Conservation (phyloP, 2,888 invertebrate genomes). For the Sphaerophoria taeniata region DNA sequence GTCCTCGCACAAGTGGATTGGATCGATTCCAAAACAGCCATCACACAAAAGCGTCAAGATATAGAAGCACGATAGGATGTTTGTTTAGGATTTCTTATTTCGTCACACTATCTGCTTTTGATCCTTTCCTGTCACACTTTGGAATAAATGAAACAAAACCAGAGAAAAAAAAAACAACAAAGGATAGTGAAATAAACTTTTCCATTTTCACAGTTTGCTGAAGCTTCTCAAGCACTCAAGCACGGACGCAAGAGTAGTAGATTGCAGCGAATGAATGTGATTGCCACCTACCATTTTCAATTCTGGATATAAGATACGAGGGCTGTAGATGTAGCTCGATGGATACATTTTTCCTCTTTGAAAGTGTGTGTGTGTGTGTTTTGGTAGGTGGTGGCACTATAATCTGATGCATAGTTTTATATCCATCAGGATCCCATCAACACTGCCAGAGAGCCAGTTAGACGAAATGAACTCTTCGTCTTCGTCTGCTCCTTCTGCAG, state of each 20-base stretch:
- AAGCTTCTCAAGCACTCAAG: conserved; percentile 1
- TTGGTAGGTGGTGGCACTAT: conserved; percentile 33
- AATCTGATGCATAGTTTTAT: conserved; percentile 74
- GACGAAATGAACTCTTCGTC: conserved; percentile 65
- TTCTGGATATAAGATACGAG: conserved; percentile 64
- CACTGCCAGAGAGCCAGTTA: conserved; percentile 63
- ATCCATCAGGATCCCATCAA: conserved; percentile 74
- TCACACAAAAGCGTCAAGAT: background rate
- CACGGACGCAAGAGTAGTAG: background rate
- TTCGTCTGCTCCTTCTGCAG: conserved; percentile 9
- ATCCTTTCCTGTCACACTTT: conserved; percentile 70
- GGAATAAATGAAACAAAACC: conserved; percentile 12
- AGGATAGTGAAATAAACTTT: conserved; percentile 45
- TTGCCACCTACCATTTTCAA: conserved; percentile 67
- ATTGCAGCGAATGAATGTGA: conserved; percentile 60
- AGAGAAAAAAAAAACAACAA: background rate
- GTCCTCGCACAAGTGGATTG: conserved; percentile 64
- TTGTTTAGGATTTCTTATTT: conserved; percentile 71
- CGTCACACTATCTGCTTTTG: conserved; percentile 74
- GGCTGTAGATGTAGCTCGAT: conserved; percentile 30
- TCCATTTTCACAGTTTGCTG: conserved; percentile 51
- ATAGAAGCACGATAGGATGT: conserved; percentile 31
- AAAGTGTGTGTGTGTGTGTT: background rate
- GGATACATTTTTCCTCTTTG: conserved; percentile 1
- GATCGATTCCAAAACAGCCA: conserved; percentile 56